Evolutionary conservation across 1,140 invertebrate species (phyloP), one percentile per base, ranked within the genome.

Genomic region (Drosophila nasuta): DNA sequence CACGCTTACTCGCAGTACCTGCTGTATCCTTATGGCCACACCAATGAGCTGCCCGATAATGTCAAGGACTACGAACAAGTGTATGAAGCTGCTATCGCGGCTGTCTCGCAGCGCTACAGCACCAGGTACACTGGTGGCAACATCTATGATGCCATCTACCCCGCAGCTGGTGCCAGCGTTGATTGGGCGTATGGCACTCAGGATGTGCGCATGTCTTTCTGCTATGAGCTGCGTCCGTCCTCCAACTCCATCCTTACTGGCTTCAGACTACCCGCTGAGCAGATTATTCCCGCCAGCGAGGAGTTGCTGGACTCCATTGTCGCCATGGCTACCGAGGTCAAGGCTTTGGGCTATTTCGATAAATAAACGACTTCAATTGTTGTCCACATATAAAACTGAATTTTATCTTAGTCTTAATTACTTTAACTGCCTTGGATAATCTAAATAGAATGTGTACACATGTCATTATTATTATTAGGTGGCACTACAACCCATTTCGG

Each of bases 111-210:
- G 45, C 91, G 88, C 25, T 93, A 93, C 68, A 93, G 91, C 8
- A 94, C 93, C 10, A 75, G 75, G 20, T 94, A 93, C 58, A 81
- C 73, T 15, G 93, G 93, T 35, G 94, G 94, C 15, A 94, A 93
- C 33, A 93, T 94, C 43, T 92, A 92, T 43, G 93, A 94, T 88
- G 93, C 93, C 70, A 91, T 94, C 71, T 94, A 94, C 71, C 93
- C 93, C 4, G 93, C 93, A 20, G 93, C 93, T 17, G 94, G 94
- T 3, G 80, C 93, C 10, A 95, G 95, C n/a, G 93, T 95, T 28
- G 97, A 97, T 81, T 97, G 96, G 95, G 96, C 95, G 1, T 96
- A 96, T 81, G 95, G 94, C 13, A 93, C 81, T 2, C 94, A 94
- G 11, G 93, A 94, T 71, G 93, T 96, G 3, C 95, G 95, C 30